Conservation (phyloP, 2,888 invertebrate species). For the Tanypteryx hageni region DNA sequence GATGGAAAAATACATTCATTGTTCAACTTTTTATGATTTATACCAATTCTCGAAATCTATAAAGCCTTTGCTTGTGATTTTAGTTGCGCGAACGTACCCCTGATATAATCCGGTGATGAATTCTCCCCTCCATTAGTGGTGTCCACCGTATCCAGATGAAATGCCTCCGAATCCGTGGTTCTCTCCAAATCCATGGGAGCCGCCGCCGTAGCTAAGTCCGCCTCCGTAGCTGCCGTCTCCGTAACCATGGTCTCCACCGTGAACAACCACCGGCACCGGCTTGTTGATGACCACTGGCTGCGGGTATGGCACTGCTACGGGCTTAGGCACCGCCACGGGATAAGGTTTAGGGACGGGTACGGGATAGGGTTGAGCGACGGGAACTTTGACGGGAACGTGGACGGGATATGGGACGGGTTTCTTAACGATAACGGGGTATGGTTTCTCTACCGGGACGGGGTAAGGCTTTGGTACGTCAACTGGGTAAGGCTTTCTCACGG, state of each 20-base stretch:
- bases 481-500: slow-evolving; percentile 79
- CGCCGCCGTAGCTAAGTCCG: neutral
- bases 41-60: too few species aligned
- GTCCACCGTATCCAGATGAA: neutral
- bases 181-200: neutral
- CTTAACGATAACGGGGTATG: slow-evolving; percentile 82
- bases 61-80: too few species aligned
- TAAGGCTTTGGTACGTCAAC: slow-evolving; percentile 77
- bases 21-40: too few species aligned
- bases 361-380: slow-evolving; percentile 86
- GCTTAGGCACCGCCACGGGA: slow-evolving; percentile 39
- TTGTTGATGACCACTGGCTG: slow-evolving; percentile 57
- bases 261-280: slow-evolving; percentile 50
- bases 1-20: too few species aligned
- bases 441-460: slow-evolving; percentile 72
- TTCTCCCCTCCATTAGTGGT: neutral
- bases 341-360: slow-evolving; percentile 75
- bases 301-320: slow-evolving; percentile 57
- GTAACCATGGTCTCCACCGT: neutral
- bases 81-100: too few species aligned
- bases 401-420: slow-evolving; percentile 78
- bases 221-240: neutral
- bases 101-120: too few species aligned
- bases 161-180: neutral
- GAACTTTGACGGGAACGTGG: slow-evolving; percentile 82